Evolutionary conservation across 1,140 invertebrate species (phyloP).

Genomic region (Drosophila arizonae): DNA sequence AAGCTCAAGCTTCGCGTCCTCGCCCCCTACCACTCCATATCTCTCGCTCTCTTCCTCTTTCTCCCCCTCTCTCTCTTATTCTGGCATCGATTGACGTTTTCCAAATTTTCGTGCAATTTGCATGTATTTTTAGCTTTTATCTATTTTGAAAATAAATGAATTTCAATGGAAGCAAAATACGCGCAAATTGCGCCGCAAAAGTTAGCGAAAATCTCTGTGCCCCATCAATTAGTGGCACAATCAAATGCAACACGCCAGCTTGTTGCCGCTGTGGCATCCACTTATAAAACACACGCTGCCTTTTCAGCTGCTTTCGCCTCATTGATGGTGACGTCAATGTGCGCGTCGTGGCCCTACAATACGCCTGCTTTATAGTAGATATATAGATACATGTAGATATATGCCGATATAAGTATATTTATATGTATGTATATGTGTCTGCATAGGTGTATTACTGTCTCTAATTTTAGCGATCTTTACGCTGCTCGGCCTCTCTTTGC

Average conservation of each 20-base stretch:
- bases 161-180: constrained; percentile 53
- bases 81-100: constrained; percentile 41
- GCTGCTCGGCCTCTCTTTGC: constrained; percentile 35
- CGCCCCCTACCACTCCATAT: no score
- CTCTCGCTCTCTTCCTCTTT: no score
- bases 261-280: constrained; percentile 13
- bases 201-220: constrained; percentile 39
- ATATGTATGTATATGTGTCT: not conserved
- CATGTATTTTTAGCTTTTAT: constrained; percentile 49
- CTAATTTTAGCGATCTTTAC: constrained; percentile 58
- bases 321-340: constrained; percentile 70
- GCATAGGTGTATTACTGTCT: constrained; percentile 3
- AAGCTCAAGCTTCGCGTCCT: not conserved
- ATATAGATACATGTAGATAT: not conserved
- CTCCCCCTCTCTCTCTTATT: no score
- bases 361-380: not conserved
- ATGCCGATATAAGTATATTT: no score
- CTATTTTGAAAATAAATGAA: constrained; percentile 57
- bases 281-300: constrained; percentile 24
- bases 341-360: constrained; percentile 46
- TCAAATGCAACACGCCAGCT: constrained; percentile 44
- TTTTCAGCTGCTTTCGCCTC: constrained; percentile 19
- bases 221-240: constrained; percentile 35
- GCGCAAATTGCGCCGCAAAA: constrained; percentile 54
- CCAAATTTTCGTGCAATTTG: constrained; percentile 48